Evolutionary conservation across 2,888 invertebrate species (phyloP), one percentile per base, ranked within the genome.

Genomic region (Thelaira solivaga): DNA sequence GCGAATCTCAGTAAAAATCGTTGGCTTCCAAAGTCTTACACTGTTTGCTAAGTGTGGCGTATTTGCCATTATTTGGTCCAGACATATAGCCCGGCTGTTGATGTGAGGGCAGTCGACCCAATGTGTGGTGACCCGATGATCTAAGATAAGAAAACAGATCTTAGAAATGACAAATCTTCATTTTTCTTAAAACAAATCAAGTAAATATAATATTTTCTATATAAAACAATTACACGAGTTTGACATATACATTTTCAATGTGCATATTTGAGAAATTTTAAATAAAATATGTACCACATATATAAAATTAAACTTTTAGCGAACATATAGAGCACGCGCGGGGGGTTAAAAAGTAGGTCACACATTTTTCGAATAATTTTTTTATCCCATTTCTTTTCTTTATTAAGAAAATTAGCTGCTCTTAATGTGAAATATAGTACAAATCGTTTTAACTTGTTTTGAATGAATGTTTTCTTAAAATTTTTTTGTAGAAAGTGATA

Each of bases 11-110:
- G 95, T 97, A 97, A 91, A 96, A 97, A 91, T 96, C 96, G 87
- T 93, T 95, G 85, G 96, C 94, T 91, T 96, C 96, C 69, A 96
- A 92, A 85, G 96, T 96, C 92, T 96, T 97, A 93, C 96, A 97
- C 91, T 96, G 96, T 91, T 96, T 96, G 93, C 95, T 96, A 90
- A 96, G 92, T 90, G 96, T 96, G 90, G 96, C 96, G 92, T 96
- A 96, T 93, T 97, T 96, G 87, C 93, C 93, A 90, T 93, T 93
- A 90, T 95, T 93, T 83, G 93, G 92, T 83, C 93, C 92, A 43
- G 86, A 83, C 85, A 91, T 82, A 87, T 91, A 89, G 81, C 90
- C 90, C 3, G 84, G 82, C 51, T 84, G 82, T 39, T 86, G 87
- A 51, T 89, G 89, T 79, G 92, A 92, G 49, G 92, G 91, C 85